These are phyloP conservation scores for Gila robusta DNA, from an alignment of 2,797 vertebrate genomes.

Conservation along the genomic window DNA sequence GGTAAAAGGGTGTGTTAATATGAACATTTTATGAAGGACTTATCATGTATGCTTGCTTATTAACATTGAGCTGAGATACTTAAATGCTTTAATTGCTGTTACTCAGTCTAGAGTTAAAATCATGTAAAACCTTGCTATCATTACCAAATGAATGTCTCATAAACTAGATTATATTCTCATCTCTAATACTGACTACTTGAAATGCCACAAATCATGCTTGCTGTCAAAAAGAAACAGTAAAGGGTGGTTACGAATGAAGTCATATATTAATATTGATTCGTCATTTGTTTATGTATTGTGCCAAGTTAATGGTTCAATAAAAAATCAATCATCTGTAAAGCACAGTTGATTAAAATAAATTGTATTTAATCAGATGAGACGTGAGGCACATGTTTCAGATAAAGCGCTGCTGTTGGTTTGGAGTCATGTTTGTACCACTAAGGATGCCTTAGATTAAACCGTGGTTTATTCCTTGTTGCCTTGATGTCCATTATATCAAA, in stretches of 20 bases:
- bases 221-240: not conserved
- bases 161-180: slow-evolving; percentile 55
- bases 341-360: slow-evolving; percentile 16
- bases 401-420: slow-evolving; percentile 56
- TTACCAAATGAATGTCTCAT: slow-evolving; percentile 41
- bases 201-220: not conserved
- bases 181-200: slow-evolving; percentile 39
- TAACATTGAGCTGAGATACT: slow-evolving; percentile 12
- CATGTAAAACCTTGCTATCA: not conserved
- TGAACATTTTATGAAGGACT: slow-evolving; percentile 29
- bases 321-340: slow-evolving; percentile 21
- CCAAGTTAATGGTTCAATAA: slow-evolving; percentile 6
- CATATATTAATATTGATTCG: not conserved
- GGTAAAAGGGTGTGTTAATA: not conserved
- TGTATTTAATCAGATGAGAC: not conserved
- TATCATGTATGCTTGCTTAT: not conserved
- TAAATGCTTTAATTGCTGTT: slow-evolving; percentile 1
- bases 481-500: slow-evolving; percentile 68
- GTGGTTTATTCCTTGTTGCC: slow-evolving; percentile 73
- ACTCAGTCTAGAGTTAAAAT: not conserved
- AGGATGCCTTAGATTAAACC: slow-evolving; percentile 76
- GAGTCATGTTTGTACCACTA: slow-evolving; percentile 43
- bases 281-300: slow-evolving; percentile 24
- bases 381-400: not conserved
- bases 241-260: not conserved